phyloP scores from a whole-genome alignment of 37 sponge, comb jelly and placozoan genomes.

The Aphrocallistes beatrix region DNA sequence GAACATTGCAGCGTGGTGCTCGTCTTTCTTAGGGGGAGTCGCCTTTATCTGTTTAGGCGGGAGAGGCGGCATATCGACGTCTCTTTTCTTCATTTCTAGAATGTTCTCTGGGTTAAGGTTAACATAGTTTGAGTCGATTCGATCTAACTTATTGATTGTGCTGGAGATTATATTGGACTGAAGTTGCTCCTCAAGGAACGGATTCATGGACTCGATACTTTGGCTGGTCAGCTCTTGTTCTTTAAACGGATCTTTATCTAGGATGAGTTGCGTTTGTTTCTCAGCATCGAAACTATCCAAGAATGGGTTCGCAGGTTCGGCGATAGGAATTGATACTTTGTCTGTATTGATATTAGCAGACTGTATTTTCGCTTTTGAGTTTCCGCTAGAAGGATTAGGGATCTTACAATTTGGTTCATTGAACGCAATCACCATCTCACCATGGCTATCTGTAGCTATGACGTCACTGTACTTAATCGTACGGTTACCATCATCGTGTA shows the following conservation, averaged over 20 bases:
- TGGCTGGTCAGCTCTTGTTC: neutral
- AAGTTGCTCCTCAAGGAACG: neutral
- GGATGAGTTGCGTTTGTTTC: neutral
- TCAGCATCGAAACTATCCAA: neutral
- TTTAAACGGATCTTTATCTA: neutral
- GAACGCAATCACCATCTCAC: neutral
- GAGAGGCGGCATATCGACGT: neutral
- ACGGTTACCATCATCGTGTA: slow-evolving; percentile 15
- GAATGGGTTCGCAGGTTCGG: neutral
- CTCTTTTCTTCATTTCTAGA: neutral
- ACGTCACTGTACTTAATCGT: neutral
- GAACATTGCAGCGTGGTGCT: neutral
- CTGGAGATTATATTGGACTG: neutral
- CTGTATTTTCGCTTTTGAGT: neutral
- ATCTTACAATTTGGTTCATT: neutral
- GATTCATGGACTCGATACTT: neutral
- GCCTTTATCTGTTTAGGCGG: neutral
- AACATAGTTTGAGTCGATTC: neutral
- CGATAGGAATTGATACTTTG: neutral
- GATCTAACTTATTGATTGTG: neutral
- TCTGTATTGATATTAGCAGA: neutral
- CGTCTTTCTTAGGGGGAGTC: neutral
- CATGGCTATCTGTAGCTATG: neutral
- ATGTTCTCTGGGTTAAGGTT: neutral
- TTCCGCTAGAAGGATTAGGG: neutral